Conservation (phyloP, 2,888 invertebrate genomes). For the Caenorhabditis sinica region DNA sequence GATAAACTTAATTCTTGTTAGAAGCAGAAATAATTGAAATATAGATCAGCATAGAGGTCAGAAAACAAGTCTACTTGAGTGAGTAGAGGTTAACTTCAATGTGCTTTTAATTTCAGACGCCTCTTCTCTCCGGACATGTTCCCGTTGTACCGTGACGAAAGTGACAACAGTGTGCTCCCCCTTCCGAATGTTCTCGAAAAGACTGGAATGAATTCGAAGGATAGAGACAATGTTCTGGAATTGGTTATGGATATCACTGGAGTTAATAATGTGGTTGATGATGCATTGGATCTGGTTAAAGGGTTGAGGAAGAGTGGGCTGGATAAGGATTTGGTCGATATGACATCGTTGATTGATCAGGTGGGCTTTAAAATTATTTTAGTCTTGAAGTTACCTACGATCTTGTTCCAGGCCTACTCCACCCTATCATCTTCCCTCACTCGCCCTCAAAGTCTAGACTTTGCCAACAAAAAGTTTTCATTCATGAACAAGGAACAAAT, state of each 20-base stretch:
- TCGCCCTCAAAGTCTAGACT: conserved; percentile 67
- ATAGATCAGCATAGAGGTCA: too few relatives aligned
- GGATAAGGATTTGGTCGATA: conserved; percentile 71
- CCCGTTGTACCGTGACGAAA: conserved; percentile 75
- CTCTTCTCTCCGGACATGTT: conserved; percentile 76
- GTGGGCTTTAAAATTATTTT: too few relatives aligned
- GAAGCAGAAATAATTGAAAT: too few relatives aligned
- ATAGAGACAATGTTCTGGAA: conserved; percentile 72
- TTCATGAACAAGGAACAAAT: conserved; percentile 75
- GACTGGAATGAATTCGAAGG: conserved; percentile 67
- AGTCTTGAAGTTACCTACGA: too few relatives aligned
- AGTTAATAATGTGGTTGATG: conserved; percentile 75
- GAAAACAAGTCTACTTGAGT: too few relatives aligned
- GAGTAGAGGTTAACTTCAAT: too few relatives aligned
- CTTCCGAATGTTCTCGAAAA: conserved; percentile 73
- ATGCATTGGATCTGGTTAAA: conserved; percentile 71
- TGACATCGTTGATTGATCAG: conserved; percentile 67
- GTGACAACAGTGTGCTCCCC: conserved; percentile 70
- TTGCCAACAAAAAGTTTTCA: conserved; percentile 71
- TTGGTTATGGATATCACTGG: conserved; percentile 78
- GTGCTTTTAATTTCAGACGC: conserved; percentile 70
- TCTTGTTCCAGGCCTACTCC: conserved; percentile 65
- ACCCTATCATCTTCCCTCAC: conserved; percentile 62
- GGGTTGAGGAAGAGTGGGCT: conserved; percentile 66
- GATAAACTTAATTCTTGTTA: too few relatives aligned